Conservation (phyloP, 37 sponge, comb jelly and placozoan species). For the Halichondria panicea region DNA sequence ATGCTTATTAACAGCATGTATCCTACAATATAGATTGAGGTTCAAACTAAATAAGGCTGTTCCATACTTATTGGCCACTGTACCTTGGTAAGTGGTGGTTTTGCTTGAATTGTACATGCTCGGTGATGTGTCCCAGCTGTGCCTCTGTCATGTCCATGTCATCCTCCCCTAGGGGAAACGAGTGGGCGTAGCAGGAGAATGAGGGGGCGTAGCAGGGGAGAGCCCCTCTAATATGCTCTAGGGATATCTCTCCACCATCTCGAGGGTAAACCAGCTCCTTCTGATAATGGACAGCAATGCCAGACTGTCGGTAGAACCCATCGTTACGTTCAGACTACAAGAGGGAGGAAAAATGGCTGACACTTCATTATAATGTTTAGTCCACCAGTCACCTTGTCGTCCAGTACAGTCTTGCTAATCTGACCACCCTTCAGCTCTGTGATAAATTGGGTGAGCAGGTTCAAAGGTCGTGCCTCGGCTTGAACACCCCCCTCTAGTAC, state of each 20-base stretch:
- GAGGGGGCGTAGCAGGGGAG: slow-evolving; percentile 22
- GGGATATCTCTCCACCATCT: slow-evolving; percentile 40
- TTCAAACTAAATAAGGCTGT: no score
- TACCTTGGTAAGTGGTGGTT: not conserved
- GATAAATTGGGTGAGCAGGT: not conserved
- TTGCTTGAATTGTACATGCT: slow-evolving; percentile 12
- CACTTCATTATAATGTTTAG: not conserved
- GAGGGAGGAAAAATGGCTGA: not conserved
- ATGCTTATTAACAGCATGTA: no score
- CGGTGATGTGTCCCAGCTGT: slow-evolving; percentile 15
- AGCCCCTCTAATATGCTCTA: slow-evolving; percentile 63
- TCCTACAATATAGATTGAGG: no score
- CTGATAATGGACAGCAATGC: slow-evolving; percentile 22
- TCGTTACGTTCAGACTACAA: slow-evolving; percentile 28
- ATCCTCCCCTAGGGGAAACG: not conserved
- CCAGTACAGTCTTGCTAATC: not conserved
- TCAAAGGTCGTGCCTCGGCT: slow-evolving; percentile 1
- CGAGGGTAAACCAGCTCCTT: slow-evolving; percentile 64
- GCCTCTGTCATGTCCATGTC: slow-evolving; percentile 61
- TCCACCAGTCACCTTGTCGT: not conserved
- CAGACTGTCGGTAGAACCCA: slow-evolving; percentile 22
- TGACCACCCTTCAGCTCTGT: not conserved
- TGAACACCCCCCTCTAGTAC: slow-evolving; percentile 12
- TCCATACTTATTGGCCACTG: no score
- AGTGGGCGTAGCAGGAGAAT: not conserved